Percentiles rank a stretch among this genome's conserved stretches.
These are phyloP conservation scores for Sebastes nivosus DNA, from an alignment of 2,797 vertebrate genomes.

Conservation along the genomic window DNA sequence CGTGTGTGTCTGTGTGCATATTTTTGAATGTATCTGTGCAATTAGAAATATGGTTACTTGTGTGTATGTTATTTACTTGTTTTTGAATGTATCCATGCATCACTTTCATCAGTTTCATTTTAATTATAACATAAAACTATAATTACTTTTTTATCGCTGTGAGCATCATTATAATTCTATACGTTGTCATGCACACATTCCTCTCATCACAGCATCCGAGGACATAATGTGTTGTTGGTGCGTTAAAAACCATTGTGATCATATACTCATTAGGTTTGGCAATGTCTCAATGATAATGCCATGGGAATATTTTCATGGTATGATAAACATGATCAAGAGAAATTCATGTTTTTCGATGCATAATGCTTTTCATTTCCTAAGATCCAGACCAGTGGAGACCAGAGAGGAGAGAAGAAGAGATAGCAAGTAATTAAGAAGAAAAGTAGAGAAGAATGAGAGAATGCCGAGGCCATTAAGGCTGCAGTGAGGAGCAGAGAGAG, in stretches of 20 bases:
- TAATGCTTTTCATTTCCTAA: conserved; percentile 7
- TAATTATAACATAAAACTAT: conserved; percentile 55
- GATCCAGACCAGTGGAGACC: neutral
- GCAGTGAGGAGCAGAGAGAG: conserved; percentile 26
- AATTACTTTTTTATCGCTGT: conserved; percentile 41
- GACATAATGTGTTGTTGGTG: neutral
- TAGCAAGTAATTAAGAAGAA: conserved; percentile 30
- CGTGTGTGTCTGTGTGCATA: neutral
- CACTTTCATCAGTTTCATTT: conserved; percentile 30
- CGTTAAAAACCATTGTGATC: neutral
- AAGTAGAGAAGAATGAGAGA: conserved; percentile 14
- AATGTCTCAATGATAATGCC: neutral
- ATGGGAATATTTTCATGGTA: conserved; percentile 4
- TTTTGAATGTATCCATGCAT: conserved; percentile 3
- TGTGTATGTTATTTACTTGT: neutral
- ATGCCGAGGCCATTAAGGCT: conserved; percentile 39
- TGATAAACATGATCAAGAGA: conserved; percentile 11
- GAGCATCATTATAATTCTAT: conserved; percentile 31
- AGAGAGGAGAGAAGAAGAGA: neutral
- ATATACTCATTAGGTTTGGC: neutral
- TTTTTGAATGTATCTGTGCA: neutral
- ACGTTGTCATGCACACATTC: conserved; percentile 14
- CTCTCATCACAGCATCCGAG: conserved; percentile 6
- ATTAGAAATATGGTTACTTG: neutral
- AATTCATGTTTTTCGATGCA: neutral